A percentile compares a stretch with the other conserved stretches of the same genome.
These are phyloP conservation scores for Clupea harengus DNA, from an alignment of 2,113 vertebrate genomes.

Conservation along the genomic window DNA sequence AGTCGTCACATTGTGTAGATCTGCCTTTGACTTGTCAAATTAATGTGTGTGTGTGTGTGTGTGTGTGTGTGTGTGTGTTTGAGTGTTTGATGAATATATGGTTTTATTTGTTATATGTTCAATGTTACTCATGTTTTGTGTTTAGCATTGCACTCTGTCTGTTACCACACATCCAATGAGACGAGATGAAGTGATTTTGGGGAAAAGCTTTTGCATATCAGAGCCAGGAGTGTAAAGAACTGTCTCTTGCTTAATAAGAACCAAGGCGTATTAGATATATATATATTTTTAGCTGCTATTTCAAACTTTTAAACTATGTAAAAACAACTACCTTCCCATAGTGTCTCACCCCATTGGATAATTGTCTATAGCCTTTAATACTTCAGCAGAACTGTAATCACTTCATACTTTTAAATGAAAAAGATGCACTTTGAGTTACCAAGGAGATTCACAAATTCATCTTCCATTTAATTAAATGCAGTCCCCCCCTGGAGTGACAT, in stretches of 20 bases:
- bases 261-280: no score
- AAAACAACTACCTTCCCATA: no score
- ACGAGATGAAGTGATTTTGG: not conserved
- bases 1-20: not conserved
- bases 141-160: not conserved
- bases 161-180: not conserved
- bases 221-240: not conserved
- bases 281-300: no score
- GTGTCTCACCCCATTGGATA: not conserved
- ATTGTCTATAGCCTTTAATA: not conserved
- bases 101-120: not conserved
- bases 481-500: not conserved
- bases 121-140: not conserved
- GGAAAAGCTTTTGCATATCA: not conserved
- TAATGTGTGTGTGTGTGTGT: not conserved
- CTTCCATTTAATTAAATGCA: not conserved
- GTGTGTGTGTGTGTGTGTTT: not conserved
- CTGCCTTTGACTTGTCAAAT: not conserved
- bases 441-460: no score
- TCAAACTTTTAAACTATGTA: no score
- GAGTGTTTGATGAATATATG: not conserved
- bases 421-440: conserved; percentile 21
- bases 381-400: not conserved
- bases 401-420: not conserved
- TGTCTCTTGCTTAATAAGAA: not conserved